Evolutionary conservation across 1,140 invertebrate species (phyloP), one percentile per base, ranked within the genome.

Genomic region (Probaryconus sp.): DNA sequence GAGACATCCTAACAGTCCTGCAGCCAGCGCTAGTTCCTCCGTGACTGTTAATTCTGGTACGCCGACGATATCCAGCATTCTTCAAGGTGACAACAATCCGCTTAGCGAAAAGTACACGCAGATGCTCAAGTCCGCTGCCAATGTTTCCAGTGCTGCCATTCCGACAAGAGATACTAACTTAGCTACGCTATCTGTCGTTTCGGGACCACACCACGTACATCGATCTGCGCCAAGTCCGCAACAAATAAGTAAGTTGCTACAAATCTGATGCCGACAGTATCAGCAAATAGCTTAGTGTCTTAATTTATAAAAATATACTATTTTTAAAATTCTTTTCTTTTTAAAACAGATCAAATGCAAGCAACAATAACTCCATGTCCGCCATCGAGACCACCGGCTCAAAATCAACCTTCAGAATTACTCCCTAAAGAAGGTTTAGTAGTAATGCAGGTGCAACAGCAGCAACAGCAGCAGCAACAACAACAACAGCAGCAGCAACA

Each of bases 181-280:
- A 43, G 93, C 91, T 10, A 93, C 92, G 0, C 81, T 94, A 0
- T 93, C 92, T 2, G 92, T 94, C 10, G 92, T 93, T 7, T 86
- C 84, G 0, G 82, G 82, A 16, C 81, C 85, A 6, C 80, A 83
- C 74, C 86, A 87, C 33, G 70, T 75, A 6, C 85, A 87, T 45
- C 80, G 83, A 33, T 84, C 85, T 4, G 79, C 85, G 7, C 80
- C 81, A 26, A 87, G 81, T 80, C 85, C 86, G 2, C 86, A 87
- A 35, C 86, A 88, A 65, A 81, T 87, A 20, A 77, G 81, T 82
- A 78, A 61, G 79, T 81, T 18, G n/a, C n/a, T n/a, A n/a, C n/a
- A n/a, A n/a, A n/a, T n/a, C n/a, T n/a, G n/a, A n/a, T n/a, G n/a
- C n/a, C n/a, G n/a, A n/a, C n/a, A n/a, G n/a, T n/a, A n/a, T n/a